Base-by-base conservation (phyloP, 2,797 vertebrate species). In the Crocidura indochinensis region DNA sequence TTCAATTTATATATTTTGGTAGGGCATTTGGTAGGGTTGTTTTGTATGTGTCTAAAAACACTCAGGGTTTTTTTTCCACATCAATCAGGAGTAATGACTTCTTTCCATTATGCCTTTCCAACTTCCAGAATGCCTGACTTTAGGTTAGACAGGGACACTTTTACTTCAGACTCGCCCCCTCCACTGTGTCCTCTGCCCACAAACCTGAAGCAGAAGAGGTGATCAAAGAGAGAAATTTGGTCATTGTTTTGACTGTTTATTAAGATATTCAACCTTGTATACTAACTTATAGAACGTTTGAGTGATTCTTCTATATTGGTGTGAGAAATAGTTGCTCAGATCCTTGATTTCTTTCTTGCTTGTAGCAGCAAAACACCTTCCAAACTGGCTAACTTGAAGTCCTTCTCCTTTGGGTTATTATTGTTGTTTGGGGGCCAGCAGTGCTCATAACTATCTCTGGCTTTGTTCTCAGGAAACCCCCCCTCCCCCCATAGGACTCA, bases 201-300 rank as follows among this genome's bases (percentile, higher is more conserved):
- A n/a, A 10, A 9, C 53, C 72, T 46, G 6, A 3, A 72, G 46
- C 46, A 6, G 51, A 26, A 62, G 11, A 75, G 12, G 44, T 17
- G 62, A n/a, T 12, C 44, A 86, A 90, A 90, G 26, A 72, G 51
- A 72, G 60, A 87, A 69, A 47, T 9, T 29, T 46, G 19, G 24
- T n/a, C 29, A 64, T 17, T 67, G 56, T 3, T 22, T 51, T 3
- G 22, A 24, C 10, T 73, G 10, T 20, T 76, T 76, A 51, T 49
- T 84, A 71, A 81, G 31, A 81, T 56, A 29, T 11, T 65, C 26
- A 27, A 15, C 26, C 26, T n/a, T 10, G 12, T 7, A n/a, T 2
- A 31, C 24, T 44, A 60, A 12, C 11, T 38, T 15, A 78, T 27
- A 62, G 69, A 31, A 87, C 11, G 1, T 12, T 31, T 84, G 31